Evolutionary conservation across 2,797 vertebrate genomes (phyloP).

Genomic region (Mionectes olivaceus): DNA sequence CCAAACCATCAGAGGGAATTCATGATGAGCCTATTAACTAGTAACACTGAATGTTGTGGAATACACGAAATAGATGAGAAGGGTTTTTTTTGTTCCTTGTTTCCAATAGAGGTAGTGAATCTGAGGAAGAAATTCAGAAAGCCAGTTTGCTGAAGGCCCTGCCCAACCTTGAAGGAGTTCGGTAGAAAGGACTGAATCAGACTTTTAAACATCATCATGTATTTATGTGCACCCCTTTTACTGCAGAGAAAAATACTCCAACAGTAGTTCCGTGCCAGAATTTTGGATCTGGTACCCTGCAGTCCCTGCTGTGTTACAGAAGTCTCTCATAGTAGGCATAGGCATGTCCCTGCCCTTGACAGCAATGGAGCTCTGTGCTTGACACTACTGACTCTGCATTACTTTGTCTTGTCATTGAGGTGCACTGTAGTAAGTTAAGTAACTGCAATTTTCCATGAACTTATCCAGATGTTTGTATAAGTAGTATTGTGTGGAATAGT

Average conservation of each 20-base stretch:
- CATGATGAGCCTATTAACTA: not conserved
- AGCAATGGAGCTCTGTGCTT: not conserved
- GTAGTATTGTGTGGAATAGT: not conserved
- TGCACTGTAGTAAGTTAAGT: not conserved
- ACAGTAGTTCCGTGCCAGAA: not conserved
- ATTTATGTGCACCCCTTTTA: not conserved
- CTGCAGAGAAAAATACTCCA: fast-evolving
- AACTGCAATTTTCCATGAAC: not conserved
- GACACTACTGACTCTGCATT: not conserved
- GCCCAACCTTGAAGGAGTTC: not conserved
- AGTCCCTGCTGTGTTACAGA: not conserved
- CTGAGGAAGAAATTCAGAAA: not conserved
- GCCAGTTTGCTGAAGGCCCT: not conserved
- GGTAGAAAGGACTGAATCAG: not conserved
- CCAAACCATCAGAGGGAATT: not conserved
- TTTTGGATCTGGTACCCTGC: not conserved
- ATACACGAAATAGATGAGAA: not conserved
- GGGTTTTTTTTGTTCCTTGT: not conserved
- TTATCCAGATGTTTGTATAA: not conserved
- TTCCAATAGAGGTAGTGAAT: not conserved
- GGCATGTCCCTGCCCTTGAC: not conserved
- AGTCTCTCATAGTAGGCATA: fast-evolving
- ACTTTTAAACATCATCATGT: not conserved
- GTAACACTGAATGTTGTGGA: not conserved
- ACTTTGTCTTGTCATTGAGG: not conserved